Conservation (phyloP, 1,140 invertebrate genomes). For the Megalopta genalis region DNA sequence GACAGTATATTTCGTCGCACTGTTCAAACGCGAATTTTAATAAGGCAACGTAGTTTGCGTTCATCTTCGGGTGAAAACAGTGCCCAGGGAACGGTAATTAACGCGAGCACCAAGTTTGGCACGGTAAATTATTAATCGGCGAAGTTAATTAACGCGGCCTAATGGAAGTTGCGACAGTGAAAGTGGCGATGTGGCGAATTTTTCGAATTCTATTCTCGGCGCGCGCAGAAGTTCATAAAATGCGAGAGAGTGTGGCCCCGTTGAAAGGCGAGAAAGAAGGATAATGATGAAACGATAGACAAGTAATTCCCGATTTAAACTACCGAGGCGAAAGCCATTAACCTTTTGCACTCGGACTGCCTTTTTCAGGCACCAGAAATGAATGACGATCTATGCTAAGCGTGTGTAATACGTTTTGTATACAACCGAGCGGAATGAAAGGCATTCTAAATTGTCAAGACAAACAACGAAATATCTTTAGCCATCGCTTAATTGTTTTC, state of each 20-base stretch:
- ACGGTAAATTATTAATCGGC: too few relatives aligned
- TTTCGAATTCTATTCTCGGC: not conserved
- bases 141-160: too few relatives aligned
- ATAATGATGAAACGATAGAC: conserved; percentile 40
- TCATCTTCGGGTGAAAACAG: too few relatives aligned
- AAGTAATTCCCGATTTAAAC: conserved; percentile 40
- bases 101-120: too few relatives aligned
- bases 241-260: not conserved
- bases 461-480: not conserved
- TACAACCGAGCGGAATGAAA: not conserved
- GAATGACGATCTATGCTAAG: conserved; percentile 20
- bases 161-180: not conserved
- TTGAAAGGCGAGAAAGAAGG: conserved; percentile 7
- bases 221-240: not conserved
- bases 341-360: conserved; percentile 29
- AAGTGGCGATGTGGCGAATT: not conserved
- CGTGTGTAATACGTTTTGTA: conserved; percentile 11
- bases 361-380: conserved; percentile 37
- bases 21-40: too few relatives aligned
- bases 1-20: too few relatives aligned
- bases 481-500: conserved; percentile 7
- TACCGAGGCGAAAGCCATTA: conserved; percentile 42
- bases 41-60: too few relatives aligned
- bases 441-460: conserved; percentile 26
- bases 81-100: too few relatives aligned